Evolutionary conservation across 1,140 invertebrate genomes (phyloP).

Genomic region (Amyelois transitella): DNA sequence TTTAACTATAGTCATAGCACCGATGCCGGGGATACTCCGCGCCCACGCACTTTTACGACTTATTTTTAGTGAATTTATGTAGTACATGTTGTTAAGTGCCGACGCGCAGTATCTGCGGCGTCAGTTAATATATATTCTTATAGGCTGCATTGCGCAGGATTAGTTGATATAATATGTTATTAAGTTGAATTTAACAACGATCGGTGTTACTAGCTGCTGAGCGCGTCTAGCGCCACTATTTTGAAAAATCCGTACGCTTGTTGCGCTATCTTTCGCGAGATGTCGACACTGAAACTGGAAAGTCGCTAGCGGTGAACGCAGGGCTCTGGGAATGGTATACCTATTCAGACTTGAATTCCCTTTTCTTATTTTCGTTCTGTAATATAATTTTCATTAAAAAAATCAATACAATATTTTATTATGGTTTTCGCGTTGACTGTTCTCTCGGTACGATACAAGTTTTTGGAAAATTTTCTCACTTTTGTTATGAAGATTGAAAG

Average conservation of each 20-base stretch:
- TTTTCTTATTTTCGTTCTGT: too few species aligned
- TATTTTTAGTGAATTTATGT: background rate
- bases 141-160: background rate
- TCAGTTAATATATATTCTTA: conserved; percentile 22
- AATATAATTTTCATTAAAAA: too few species aligned
- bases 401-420: too few species aligned
- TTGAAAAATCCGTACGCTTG: background rate
- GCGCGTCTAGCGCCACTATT: conserved; percentile 5
- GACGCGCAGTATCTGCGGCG: conserved; percentile 3
- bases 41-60: background rate
- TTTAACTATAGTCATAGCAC: conserved; percentile 10
- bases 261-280: too few species aligned
- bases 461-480: too few species aligned
- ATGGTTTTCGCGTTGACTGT: too few species aligned
- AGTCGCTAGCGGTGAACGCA: too few species aligned
- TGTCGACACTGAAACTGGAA: too few species aligned
- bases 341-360: too few species aligned
- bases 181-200: conserved; percentile 10
- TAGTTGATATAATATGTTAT: background rate
- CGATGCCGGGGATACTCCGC: conserved; percentile 4
- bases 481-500: too few species aligned
- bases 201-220: conserved; percentile 1
- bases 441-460: too few species aligned
- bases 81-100: background rate
- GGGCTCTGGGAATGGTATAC: too few species aligned